Evolutionary conservation across 2,797 vertebrate species (phyloP), one percentile per base, ranked within the genome.

Genomic region (Agapornis canus): DNA sequence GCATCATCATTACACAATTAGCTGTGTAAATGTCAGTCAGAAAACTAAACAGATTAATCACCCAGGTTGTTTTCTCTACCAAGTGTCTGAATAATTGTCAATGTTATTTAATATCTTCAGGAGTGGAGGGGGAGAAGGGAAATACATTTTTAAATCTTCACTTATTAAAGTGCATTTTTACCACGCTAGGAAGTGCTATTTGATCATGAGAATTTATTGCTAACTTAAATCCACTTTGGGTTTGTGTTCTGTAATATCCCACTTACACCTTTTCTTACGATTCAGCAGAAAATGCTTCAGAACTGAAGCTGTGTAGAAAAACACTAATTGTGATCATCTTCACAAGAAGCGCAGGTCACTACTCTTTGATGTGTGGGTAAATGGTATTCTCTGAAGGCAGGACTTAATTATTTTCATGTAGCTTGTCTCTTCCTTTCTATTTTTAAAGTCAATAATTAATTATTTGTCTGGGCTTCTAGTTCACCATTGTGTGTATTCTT

Each of bases 1-100:
- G 60, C 79, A 96, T 97, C 97, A 97, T 98, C 97, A 88, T 77
- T 94, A 96, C 96, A 98, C 96, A 98, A 98, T 98, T 98, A 97
- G 94, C 97, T 98, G 89, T 95, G 92, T 98, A 97, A 96, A 97
- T 98, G 97, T 97, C 97, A 98, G 90, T 97, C 94, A 97, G 42
- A 80, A 84, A 97, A 95, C 90, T 94, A 93, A 97, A 90, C 90
- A 93, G 89, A 96, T 97, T 96, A 92, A 97, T 97, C 89, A 94
- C 78, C 90, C 76, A 95, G 94, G 81, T 70, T 92, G 81, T 88
- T 95, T 94, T 97, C 86, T 83, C 85, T 77, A 90, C 51, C 71
- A 60, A 75, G 52, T 56, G 63, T 82, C 91, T 94, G 66, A 88
- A 77, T 60, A 91, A 77, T 64, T 90, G 92, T 94, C 94, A 95